Conservation (phyloP, 1,140 invertebrate genomes). For the Drosophila pseudoananassae region DNA sequence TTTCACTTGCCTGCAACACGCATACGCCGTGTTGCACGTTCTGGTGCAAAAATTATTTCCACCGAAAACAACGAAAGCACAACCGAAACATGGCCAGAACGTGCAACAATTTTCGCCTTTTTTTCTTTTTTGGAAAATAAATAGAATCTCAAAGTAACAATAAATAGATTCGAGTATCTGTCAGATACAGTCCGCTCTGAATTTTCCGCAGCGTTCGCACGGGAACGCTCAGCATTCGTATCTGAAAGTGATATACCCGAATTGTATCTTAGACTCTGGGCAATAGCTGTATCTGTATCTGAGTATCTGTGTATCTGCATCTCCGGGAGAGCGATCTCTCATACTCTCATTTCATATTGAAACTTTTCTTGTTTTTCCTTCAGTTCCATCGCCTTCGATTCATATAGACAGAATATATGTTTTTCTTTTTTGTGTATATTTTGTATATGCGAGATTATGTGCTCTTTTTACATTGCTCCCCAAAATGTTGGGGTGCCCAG, state of each 20-base stretch:
- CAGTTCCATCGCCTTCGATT: neutral
- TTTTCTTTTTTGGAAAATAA: conserved; percentile 15
- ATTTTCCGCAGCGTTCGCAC: conserved; percentile 52
- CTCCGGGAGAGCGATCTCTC: conserved; percentile 3
- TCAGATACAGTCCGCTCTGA: conserved; percentile 50
- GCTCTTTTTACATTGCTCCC: neutral
- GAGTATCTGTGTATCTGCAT: conserved; percentile 4
- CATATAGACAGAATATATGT: conserved; percentile 10
- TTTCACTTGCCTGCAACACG: conserved; percentile 56
- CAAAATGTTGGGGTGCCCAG: neutral
- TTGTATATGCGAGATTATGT: conserved; percentile 8
- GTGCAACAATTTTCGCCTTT: neutral
- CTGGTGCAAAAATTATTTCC: neutral
- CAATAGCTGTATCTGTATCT: conserved; percentile 29
- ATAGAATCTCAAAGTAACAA: conserved; percentile 32
- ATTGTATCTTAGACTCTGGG: conserved; percentile 19
- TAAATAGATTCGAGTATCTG: conserved; percentile 35
- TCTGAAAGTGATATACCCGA: conserved; percentile 71
- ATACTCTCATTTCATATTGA: neutral
- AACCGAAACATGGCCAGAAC: conserved; percentile 7
- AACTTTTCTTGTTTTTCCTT: conserved; percentile 12
- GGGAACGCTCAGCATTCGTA: conserved; percentile 65
- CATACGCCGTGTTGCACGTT: conserved; percentile 61
- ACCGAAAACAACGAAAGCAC: conserved; percentile 11
- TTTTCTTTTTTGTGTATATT: conserved; percentile 1